phyloP scores from a whole-genome alignment of 2,888 invertebrate genomes.

The Liposcelis brunnea region DNA sequence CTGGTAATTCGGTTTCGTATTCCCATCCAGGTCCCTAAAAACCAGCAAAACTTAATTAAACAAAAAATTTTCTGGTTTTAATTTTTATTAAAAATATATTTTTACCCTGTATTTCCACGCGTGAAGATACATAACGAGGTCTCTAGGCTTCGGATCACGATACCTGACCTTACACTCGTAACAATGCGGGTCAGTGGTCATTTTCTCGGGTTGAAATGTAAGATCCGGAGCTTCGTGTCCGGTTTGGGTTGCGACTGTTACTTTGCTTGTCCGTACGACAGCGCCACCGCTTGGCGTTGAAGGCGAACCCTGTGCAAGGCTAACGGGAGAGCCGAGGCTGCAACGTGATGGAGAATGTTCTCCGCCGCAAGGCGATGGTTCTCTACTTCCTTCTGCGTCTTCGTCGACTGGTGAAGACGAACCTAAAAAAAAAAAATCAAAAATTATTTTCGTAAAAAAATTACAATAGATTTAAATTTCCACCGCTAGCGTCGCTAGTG shows the following conservation, averaged over 20 bases:
- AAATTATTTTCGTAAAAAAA: no score
- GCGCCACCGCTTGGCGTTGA: conserved; percentile 22
- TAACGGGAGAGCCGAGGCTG: conserved; percentile 7
- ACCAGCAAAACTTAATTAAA: background rate
- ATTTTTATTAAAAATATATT: conserved; percentile 12
- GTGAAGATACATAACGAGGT: conserved; percentile 90
- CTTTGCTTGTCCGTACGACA: conserved; percentile 28
- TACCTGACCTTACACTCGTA: conserved; percentile 85
- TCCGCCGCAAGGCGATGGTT: conserved; percentile 43
- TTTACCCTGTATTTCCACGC: conserved; percentile 79
- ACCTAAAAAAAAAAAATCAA: conserved; percentile 19
- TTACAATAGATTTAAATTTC: no score
- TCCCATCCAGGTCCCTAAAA: conserved; percentile 36
- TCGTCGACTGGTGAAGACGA: conserved; percentile 40
- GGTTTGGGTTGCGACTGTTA: conserved; percentile 74
- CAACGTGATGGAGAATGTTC: background rate
- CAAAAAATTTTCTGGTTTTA: background rate
- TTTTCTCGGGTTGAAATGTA: conserved; percentile 47
- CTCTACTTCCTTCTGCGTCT: conserved; percentile 44
- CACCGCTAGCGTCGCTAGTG: no score
- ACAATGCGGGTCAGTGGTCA: conserved; percentile 71
- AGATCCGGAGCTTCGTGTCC: conserved; percentile 58
- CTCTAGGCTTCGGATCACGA: conserved; percentile 77
- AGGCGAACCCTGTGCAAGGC: conserved; percentile 24
- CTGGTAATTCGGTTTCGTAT: conserved; percentile 79